Evolutionary conservation across 2,888 invertebrate genomes (phyloP).

Genomic region (Itoplectis maculator): DNA sequence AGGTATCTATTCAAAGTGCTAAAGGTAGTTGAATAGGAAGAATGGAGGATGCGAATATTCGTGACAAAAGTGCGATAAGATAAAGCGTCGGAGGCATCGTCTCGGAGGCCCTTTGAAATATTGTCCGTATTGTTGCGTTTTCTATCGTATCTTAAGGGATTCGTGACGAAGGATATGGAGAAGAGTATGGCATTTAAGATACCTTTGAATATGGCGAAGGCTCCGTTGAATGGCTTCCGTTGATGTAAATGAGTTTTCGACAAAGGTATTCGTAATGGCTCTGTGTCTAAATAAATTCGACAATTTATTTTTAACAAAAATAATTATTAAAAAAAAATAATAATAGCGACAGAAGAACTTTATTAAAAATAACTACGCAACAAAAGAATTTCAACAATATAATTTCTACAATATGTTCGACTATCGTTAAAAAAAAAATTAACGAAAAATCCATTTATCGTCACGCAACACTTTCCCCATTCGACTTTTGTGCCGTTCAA

Average conservation of each 20-base stretch:
- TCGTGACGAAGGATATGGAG: constrained; percentile 17
- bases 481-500: neutral
- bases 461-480: no score
- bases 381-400: no score
- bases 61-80: constrained; percentile 43
- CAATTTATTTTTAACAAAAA: no score
- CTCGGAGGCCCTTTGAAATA: constrained; percentile 40
- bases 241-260: neutral
- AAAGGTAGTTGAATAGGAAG: neutral
- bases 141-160: constrained; percentile 48
- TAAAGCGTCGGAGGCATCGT: constrained; percentile 21
- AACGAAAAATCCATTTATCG: no score
- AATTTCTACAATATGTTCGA: no score
- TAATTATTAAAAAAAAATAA: no score
- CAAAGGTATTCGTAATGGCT: no score
- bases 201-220: neutral
- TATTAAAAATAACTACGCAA: no score
- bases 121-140: constrained; percentile 50
- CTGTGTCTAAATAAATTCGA: no score
- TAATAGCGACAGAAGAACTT: no score
- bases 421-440: no score
- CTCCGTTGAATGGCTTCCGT: no score
- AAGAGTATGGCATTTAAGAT: neutral
- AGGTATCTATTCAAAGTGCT: neutral
- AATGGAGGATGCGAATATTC: constrained; percentile 38